phyloP scores from a whole-genome alignment of 2,797 vertebrate species.

The Chrysocyon brachyurus region DNA sequence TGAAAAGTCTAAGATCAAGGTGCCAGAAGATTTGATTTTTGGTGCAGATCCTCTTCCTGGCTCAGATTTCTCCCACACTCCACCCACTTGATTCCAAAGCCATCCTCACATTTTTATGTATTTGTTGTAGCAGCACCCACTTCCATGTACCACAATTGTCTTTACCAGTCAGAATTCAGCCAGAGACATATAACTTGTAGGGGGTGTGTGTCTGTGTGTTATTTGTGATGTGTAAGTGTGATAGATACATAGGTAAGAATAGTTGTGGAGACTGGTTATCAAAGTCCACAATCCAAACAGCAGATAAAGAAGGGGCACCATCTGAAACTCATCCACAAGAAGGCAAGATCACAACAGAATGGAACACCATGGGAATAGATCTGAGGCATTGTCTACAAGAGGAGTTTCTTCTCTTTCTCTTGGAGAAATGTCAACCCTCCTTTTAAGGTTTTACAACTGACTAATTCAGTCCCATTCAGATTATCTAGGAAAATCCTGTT shows the following conservation, averaged over 20 bases:
- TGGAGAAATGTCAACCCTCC: background rate
- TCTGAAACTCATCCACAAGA: background rate
- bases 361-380: background rate
- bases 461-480: background rate
- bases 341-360: background rate
- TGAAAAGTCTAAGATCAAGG: background rate
- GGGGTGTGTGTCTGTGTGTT: background rate
- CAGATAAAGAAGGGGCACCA: background rate
- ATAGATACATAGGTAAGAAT: background rate
- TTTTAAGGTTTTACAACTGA: background rate
- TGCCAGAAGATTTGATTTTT: background rate
- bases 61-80: background rate
- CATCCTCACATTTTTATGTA: background rate
- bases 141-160: background rate
- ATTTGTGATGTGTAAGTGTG: too few species aligned
- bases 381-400: background rate
- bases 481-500: background rate
- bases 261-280: background rate
- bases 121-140: background rate
- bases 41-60: background rate
- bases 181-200: background rate
- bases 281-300: background rate
- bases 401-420: background rate
- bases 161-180: background rate
- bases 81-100: background rate